Evolutionary conservation across 2,888 invertebrate genomes (phyloP).

Genomic region (Temnothorax ravouxi): DNA sequence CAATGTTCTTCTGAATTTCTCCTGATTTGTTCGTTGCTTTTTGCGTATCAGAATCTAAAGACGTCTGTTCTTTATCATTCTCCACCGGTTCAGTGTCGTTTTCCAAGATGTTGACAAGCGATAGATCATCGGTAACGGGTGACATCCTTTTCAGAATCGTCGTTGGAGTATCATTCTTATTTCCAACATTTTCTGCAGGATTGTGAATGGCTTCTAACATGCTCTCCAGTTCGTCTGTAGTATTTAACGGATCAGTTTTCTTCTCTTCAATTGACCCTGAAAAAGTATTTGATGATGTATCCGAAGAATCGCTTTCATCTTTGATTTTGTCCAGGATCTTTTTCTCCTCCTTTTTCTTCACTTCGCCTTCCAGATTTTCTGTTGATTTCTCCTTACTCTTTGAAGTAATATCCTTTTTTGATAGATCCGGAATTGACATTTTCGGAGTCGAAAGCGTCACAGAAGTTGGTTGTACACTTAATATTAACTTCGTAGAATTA

Average conservation of each 20-base stretch:
- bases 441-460: slow-evolving; percentile 80
- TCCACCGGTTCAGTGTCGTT: slow-evolving; percentile 81
- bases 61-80: slow-evolving; percentile 71
- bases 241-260: slow-evolving; percentile 83
- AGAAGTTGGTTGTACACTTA: slow-evolving; percentile 79
- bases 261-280: slow-evolving; percentile 76
- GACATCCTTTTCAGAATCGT: slow-evolving; percentile 82
- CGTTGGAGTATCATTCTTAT: slow-evolving; percentile 70
- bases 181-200: slow-evolving; percentile 82
- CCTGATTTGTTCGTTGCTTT: slow-evolving; percentile 58
- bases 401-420: slow-evolving; percentile 68
- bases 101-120: slow-evolving; percentile 84
- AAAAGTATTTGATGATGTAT: slow-evolving; percentile 22
- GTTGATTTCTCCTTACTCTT: slow-evolving; percentile 81
- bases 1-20: slow-evolving; percentile 59
- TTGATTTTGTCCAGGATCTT: slow-evolving; percentile 76
- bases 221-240: slow-evolving; percentile 86
- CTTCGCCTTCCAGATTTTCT: slow-evolving; percentile 87
- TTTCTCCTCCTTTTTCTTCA: slow-evolving; percentile 80
- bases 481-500: slow-evolving; percentile 74
- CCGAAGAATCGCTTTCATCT: slow-evolving; percentile 46
- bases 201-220: slow-evolving; percentile 86
- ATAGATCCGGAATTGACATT: slow-evolving; percentile 79
- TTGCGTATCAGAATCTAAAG: slow-evolving; percentile 57
- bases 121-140: slow-evolving; percentile 84